phyloP scores from a whole-genome alignment of 2,888 invertebrate species.

The Empis stercorea region DNA sequence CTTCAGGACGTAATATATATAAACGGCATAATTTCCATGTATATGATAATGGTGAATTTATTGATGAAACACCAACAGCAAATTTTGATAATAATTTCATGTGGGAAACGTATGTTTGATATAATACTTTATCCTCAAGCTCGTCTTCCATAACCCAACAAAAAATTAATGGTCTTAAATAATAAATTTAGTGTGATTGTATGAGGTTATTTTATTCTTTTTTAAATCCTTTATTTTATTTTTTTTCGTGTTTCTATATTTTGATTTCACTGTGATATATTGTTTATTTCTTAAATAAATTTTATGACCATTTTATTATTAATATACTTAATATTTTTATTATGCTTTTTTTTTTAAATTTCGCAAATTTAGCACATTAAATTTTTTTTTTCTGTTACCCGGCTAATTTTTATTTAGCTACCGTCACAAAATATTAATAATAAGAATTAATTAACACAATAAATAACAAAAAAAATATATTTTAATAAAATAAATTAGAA shows the following conservation, averaged over 20 bases:
- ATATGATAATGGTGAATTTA: constrained; percentile 62
- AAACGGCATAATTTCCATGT: constrained; percentile 66
- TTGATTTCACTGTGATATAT: neutral
- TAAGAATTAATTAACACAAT: too few relatives aligned
- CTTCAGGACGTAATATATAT: constrained; percentile 69
- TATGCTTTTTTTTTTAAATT: too few relatives aligned
- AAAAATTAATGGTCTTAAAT: too few relatives aligned
- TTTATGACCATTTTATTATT: neutral
- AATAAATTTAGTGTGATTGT: too few relatives aligned
- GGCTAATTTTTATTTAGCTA: too few relatives aligned
- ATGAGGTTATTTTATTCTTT: too few relatives aligned
- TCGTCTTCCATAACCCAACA: constrained; percentile 84
- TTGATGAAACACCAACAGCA: constrained; percentile 58
- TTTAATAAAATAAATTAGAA: too few relatives aligned
- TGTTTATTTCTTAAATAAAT: neutral
- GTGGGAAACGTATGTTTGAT: constrained; percentile 76
- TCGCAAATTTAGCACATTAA: too few relatives aligned
- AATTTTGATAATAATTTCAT: constrained; percentile 73
- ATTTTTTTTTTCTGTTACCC: too few relatives aligned
- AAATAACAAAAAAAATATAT: too few relatives aligned
- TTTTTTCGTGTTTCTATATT: neutral
- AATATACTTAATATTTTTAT: too few relatives aligned
- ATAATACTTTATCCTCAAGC: constrained; percentile 74
- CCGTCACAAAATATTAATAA: too few relatives aligned
- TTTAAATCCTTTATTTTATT: neutral